These are phyloP conservation scores for Eristalis intricaria DNA, from an alignment of 2,888 invertebrate genomes.

Conservation along the genomic window DNA sequence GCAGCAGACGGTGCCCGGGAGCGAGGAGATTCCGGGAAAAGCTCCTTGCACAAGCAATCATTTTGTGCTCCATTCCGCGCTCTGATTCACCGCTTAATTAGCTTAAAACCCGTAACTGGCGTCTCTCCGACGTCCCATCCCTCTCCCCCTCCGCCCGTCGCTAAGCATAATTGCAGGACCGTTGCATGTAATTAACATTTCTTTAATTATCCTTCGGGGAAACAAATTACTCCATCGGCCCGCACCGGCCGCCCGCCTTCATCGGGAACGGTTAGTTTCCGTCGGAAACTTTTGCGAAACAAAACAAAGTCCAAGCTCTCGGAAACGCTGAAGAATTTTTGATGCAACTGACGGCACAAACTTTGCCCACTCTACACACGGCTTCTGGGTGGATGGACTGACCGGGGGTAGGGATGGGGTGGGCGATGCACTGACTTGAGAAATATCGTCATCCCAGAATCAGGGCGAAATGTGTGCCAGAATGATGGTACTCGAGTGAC, in stretches of 20 bases:
- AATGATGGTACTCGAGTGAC: neutral
- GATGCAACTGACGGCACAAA: slow-evolving; percentile 12
- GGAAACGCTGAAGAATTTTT: slow-evolving; percentile 8
- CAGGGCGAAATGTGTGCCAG: neutral
- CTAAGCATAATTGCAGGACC: slow-evolving; percentile 35
- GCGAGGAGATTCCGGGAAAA: neutral
- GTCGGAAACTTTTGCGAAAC: slow-evolving; percentile 15
- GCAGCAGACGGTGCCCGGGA: neutral
- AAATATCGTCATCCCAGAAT: neutral
- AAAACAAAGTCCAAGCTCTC: neutral
- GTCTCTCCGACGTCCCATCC: neutral
- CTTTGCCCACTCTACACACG: neutral
- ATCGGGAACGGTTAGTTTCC: slow-evolving; percentile 11
- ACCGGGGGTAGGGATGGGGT: neutral
- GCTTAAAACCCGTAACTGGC: slow-evolving; percentile 20
- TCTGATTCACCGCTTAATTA: slow-evolving; percentile 59
- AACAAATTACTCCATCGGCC: slow-evolving; percentile 12
- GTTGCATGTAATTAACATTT: slow-evolving; percentile 39
- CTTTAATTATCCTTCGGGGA: slow-evolving; percentile 26
- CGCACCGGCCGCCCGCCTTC: neutral
- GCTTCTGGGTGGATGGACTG: neutral
- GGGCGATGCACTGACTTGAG: neutral
- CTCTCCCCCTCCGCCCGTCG: neutral
- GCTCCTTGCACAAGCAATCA: slow-evolving; percentile 12
- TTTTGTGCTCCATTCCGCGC: slow-evolving; percentile 20